Percentiles rank a stretch among this genome's conserved stretches.
phyloP scores from a whole-genome alignment of 2,888 invertebrate genomes.

The Ophonus ardosiacus region DNA sequence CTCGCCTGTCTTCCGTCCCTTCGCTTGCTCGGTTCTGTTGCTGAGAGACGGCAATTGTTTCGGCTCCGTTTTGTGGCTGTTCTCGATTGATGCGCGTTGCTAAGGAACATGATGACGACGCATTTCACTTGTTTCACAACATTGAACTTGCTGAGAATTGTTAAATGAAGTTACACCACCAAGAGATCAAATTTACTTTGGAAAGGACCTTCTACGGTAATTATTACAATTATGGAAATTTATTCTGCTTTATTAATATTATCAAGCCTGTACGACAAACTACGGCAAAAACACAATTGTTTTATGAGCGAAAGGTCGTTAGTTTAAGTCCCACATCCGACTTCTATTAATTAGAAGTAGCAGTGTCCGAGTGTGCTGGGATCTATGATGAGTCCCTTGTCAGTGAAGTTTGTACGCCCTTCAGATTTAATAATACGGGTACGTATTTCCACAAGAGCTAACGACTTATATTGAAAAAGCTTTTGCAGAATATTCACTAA shows the following conservation, averaged over 20 bases:
- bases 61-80: conserved; percentile 41
- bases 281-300: not conserved
- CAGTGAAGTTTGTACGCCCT: too few relatives aligned
- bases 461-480: too few relatives aligned
- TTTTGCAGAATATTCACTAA: too few relatives aligned
- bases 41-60: conserved; percentile 45
- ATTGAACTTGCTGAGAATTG: conserved; percentile 43
- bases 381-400: too few relatives aligned
- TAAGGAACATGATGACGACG: conserved; percentile 49
- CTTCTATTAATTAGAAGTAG: not conserved
- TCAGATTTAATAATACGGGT: too few relatives aligned
- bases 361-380: too few relatives aligned
- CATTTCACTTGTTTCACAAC: conserved; percentile 48
- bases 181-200: not conserved
- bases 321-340: not conserved
- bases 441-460: too few relatives aligned
- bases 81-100: conserved; percentile 51
- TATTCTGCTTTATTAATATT: not conserved
- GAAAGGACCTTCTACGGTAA: not conserved
- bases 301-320: not conserved
- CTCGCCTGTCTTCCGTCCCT: conserved; percentile 35
- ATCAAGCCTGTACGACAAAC: not conserved
- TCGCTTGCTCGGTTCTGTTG: not conserved
- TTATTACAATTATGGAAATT: not conserved
- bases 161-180: conserved; percentile 40